These are phyloP conservation scores for Pandion haliaetus DNA, from an alignment of 2,113 vertebrate species.

Conservation along the genomic window DNA sequence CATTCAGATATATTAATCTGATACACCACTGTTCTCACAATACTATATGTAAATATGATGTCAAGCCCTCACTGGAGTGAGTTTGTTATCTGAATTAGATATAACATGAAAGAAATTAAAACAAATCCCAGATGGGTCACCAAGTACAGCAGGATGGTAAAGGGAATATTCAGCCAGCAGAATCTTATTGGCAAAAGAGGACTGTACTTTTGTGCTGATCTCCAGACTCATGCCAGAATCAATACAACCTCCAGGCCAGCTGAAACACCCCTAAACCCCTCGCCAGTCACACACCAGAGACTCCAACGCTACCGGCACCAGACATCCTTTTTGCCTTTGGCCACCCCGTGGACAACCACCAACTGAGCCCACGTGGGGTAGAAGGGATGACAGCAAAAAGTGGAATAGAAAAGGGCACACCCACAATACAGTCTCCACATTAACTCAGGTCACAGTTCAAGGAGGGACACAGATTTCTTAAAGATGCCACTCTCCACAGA, in stretches of 20 bases:
- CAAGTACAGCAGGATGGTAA: not conserved
- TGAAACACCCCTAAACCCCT: not conserved
- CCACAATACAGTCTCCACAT: not conserved
- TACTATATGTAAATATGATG: not conserved
- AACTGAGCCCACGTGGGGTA: fast-evolving
- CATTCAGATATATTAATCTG: slow-evolving; percentile 21
- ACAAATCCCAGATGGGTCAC: not conserved
- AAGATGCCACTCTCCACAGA: not conserved
- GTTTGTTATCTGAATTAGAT: not conserved
- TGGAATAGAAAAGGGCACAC: not conserved
- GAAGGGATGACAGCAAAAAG: not conserved
- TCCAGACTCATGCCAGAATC: not conserved
- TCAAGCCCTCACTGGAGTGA: not conserved
- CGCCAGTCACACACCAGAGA: fast-evolving
- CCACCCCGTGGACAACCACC: not conserved
- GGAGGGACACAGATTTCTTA: not conserved
- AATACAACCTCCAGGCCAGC: not conserved
- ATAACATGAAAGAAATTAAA: not conserved
- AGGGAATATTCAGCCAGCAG: not conserved
- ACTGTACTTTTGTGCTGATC: not conserved
- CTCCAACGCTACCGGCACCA: not conserved
- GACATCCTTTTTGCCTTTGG: not conserved
- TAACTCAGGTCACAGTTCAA: not conserved
- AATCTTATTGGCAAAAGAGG: not conserved
- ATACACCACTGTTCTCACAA: not conserved